These are phyloP conservation scores for Mustela lutreola DNA, from an alignment of 2,113 vertebrate genomes.

Conservation along the genomic window DNA sequence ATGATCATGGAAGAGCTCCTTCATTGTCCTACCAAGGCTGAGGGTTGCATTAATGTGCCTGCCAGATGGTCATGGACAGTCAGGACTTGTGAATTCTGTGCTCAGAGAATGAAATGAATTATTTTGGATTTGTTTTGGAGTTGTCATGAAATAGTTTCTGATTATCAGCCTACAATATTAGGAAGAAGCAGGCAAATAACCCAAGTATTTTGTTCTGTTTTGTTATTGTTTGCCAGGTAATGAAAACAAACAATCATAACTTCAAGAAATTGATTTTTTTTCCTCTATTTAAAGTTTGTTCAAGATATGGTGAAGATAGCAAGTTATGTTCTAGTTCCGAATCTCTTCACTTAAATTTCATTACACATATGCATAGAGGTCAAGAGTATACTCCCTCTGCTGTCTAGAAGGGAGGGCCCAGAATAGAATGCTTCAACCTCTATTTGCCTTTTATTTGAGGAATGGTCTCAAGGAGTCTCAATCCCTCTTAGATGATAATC, in stretches of 20 bases:
- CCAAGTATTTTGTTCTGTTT: not conserved
- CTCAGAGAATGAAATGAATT: not conserved
- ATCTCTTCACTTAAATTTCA: accelerated
- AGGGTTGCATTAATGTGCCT: not conserved
- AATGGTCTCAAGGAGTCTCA: not conserved
- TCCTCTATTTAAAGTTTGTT: not conserved
- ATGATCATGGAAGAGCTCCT: not conserved
- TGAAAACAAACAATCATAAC: not conserved
- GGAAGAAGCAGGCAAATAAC: not conserved
- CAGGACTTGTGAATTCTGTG: not conserved
- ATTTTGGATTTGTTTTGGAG: not conserved
- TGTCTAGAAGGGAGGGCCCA: not conserved
- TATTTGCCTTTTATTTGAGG: not conserved
- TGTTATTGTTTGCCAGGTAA: not conserved
- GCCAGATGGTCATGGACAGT: accelerated
- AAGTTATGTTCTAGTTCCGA: not conserved
- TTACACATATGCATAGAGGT: accelerated
- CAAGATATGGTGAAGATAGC: not conserved
- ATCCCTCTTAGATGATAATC: not conserved
- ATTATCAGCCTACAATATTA: not conserved
- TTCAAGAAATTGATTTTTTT: not conserved
- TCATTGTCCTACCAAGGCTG: not conserved
- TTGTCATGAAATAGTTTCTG: not conserved
- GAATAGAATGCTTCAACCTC: not conserved
- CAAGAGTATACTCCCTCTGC: not conserved